Evolutionary conservation across 1,140 invertebrate species (phyloP).

Genomic region (Lasaia peninsularis): DNA sequence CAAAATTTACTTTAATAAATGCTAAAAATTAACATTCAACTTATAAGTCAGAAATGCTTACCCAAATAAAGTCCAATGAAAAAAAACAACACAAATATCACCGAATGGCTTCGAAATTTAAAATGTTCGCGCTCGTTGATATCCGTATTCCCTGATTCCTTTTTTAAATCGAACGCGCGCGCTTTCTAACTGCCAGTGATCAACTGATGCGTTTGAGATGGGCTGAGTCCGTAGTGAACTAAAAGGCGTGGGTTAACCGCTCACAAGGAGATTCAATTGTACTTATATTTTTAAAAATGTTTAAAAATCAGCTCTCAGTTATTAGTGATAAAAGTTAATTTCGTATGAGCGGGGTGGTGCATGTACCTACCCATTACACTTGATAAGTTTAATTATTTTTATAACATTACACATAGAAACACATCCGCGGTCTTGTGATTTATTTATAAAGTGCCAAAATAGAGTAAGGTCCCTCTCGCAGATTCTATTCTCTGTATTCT

Average conservation of each 20-base stretch:
- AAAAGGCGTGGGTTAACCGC: constrained; percentile 58
- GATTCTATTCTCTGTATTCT: not conserved
- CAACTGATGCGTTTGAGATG: constrained; percentile 49
- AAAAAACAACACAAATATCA: constrained; percentile 24
- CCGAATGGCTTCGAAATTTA: constrained; percentile 21
- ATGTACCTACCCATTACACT: constrained; percentile 33
- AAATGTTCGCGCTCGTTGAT: constrained; percentile 25
- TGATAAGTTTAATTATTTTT: constrained; percentile 43
- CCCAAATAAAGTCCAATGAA: constrained; percentile 14
- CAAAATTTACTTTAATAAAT: too few species aligned
- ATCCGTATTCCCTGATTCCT: constrained; percentile 30
- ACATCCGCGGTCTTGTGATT: constrained; percentile 12
- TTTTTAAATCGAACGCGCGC: constrained; percentile 48
- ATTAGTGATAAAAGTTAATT: constrained; percentile 30
- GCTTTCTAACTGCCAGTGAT: constrained; percentile 33
- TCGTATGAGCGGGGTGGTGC: constrained; percentile 22
- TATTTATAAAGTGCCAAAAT: not conserved
- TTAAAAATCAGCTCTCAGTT: constrained; percentile 29
- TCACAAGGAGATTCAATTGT: constrained; percentile 57
- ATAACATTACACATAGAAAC: constrained; percentile 24
- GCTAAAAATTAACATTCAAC: not conserved
- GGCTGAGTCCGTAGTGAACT: constrained; percentile 45
- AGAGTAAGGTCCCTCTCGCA: not conserved
- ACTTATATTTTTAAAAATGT: constrained; percentile 35
- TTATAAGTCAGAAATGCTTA: constrained; percentile 4